Evolutionary conservation across 2,888 invertebrate species (phyloP).

Genomic region (Zhengitettix transpicula): DNA sequence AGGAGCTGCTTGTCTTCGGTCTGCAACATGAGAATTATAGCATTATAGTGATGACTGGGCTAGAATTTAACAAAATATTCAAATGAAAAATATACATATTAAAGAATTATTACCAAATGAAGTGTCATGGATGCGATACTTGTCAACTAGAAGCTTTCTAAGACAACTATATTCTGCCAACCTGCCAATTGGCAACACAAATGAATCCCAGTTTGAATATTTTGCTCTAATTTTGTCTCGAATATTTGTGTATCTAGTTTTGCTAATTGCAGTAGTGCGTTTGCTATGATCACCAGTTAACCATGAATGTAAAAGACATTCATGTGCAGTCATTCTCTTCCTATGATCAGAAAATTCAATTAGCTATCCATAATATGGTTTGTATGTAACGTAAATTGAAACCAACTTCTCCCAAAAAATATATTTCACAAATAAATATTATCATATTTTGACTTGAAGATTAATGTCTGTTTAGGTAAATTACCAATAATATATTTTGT

Average conservation of each 20-base stretch:
- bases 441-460: no score
- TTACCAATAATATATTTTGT: background rate
- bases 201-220: slow-evolving; percentile 67
- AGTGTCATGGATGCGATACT: slow-evolving; percentile 91
- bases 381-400: background rate
- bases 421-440: no score
- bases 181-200: slow-evolving; percentile 85
- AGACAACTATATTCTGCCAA: slow-evolving; percentile 94
- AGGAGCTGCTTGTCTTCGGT: slow-evolving; percentile 93
- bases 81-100: background rate
- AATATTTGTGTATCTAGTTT: slow-evolving; percentile 69
- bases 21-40: slow-evolving; percentile 28
- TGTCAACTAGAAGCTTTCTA: slow-evolving; percentile 85
- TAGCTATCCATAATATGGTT: background rate
- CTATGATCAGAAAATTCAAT: slow-evolving; percentile 28
- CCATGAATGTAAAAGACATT: slow-evolving; percentile 92
- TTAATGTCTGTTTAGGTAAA: background rate
- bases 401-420: no score
- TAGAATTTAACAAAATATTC: background rate
- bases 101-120: slow-evolving; percentile 56
- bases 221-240: slow-evolving; percentile 73
- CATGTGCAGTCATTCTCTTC: slow-evolving; percentile 95
- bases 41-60: background rate
- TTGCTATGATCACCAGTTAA: slow-evolving; percentile 69
- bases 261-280: slow-evolving; percentile 62